Evolutionary conservation across 2,888 invertebrate genomes (phyloP).

Genomic region (Erebia epiphron): DNA sequence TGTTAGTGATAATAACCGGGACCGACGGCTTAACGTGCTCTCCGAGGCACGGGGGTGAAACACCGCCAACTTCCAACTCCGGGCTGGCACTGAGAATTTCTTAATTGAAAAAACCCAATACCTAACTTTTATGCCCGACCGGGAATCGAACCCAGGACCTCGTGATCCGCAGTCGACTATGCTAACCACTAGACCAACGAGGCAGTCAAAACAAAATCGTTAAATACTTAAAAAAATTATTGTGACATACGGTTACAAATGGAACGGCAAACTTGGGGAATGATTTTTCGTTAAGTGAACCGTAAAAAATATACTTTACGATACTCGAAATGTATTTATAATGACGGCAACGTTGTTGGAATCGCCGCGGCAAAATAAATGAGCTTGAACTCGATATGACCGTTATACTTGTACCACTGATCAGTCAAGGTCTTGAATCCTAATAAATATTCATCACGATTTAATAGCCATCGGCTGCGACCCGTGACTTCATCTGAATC

Average conservation of each 20-base stretch:
- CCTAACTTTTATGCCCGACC: too few species aligned
- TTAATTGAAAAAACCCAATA: too few species aligned
- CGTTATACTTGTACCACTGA: background rate
- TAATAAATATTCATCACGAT: background rate
- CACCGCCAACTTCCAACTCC: too few species aligned
- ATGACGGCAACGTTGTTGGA: constrained; percentile 1
- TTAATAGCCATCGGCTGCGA: background rate
- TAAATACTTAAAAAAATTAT: too few species aligned
- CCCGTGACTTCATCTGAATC: background rate
- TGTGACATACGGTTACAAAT: background rate
- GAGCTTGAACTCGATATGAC: background rate
- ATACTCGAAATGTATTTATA: background rate
- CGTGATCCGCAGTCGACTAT: too few species aligned
- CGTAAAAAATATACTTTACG: background rate
- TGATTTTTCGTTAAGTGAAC: background rate
- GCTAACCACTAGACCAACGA: too few species aligned
- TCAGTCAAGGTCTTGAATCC: constrained; percentile 1
- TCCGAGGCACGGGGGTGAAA: too few species aligned
- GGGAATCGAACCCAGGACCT: too few species aligned
- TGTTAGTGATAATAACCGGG: too few species aligned
- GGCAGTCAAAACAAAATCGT: background rate
- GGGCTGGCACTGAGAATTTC: too few species aligned
- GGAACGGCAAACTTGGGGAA: background rate
- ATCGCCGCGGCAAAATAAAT: background rate
- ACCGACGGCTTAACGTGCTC: too few species aligned